Conservation (phyloP, 2,797 vertebrate species). For the Helostoma temminkii region DNA sequence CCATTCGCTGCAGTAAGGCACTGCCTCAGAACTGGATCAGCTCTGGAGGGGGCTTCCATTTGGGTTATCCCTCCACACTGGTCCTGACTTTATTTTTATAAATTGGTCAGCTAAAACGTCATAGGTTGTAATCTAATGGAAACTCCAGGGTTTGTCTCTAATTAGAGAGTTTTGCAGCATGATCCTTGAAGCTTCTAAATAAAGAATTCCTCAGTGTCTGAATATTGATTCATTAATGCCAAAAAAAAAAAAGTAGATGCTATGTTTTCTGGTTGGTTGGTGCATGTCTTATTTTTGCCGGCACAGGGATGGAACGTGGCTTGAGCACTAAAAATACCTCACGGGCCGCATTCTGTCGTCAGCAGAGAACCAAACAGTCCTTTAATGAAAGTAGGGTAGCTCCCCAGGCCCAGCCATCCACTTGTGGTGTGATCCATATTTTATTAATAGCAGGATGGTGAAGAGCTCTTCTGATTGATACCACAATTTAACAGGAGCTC, state of each 20-base stretch:
- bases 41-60: slow-evolving; percentile 40
- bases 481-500: slow-evolving; percentile 65
- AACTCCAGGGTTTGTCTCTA: slow-evolving; percentile 35
- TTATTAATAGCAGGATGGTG: slow-evolving; percentile 84
- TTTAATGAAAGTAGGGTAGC: slow-evolving; percentile 86
- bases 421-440: slow-evolving; percentile 86
- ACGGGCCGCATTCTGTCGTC: slow-evolving; percentile 80
- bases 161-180: slow-evolving; percentile 5
- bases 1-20: slow-evolving; percentile 36
- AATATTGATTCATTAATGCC: slow-evolving; percentile 43
- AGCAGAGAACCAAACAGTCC: slow-evolving; percentile 74
- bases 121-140: slow-evolving; percentile 13
- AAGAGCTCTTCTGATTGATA: slow-evolving; percentile 81
- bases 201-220: slow-evolving; percentile 17
- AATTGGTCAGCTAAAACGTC: slow-evolving; percentile 8
- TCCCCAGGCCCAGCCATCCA: slow-evolving; percentile 82
- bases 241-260: background rate
- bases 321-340: slow-evolving; percentile 78
- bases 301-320: slow-evolving; percentile 52
- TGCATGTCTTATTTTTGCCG: slow-evolving; percentile 42
- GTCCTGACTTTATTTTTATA: slow-evolving; percentile 43
- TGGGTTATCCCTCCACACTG: slow-evolving; percentile 55
- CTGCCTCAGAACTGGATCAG: slow-evolving; percentile 57
- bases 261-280: slow-evolving; percentile 27
- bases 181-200: slow-evolving; percentile 27